phyloP scores from a whole-genome alignment of 2,113 vertebrate species.

The Crypturellus undulatus region DNA sequence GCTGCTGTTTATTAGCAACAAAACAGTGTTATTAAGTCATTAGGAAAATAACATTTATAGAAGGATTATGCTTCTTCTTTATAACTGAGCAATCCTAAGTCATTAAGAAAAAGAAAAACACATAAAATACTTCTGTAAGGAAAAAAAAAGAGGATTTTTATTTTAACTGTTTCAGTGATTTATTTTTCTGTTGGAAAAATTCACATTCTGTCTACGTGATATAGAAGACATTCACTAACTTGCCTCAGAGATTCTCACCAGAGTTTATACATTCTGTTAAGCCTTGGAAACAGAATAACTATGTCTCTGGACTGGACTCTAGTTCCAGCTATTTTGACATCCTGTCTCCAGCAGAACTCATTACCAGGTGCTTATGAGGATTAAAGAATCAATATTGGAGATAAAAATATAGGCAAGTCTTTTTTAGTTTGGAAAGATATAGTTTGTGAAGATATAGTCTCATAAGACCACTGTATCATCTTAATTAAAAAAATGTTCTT shows the following conservation, averaged over 20 bases:
- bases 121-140: background rate
- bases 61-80: background rate
- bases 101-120: background rate
- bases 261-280: background rate
- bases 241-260: background rate
- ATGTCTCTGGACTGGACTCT: background rate
- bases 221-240: background rate
- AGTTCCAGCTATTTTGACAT: background rate
- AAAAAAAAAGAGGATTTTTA: background rate
- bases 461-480: background rate
- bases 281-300: background rate
- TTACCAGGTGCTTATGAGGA: background rate
- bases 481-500: background rate
- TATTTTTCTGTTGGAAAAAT: background rate
- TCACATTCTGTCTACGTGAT: background rate
- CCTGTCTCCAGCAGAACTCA: background rate
- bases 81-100: background rate
- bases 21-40: background rate
- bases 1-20: background rate
- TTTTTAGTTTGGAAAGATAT: background rate
- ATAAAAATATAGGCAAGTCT: background rate
- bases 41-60: conserved; percentile 16
- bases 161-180: background rate
- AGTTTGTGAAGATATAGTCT: background rate
- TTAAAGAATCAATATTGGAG: background rate